A percentile compares a stretch with the other conserved stretches of the same genome.
Evolutionary conservation across 2,888 invertebrate genomes (phyloP).

Genomic region (Sphaerophoria taeniata): DNA sequence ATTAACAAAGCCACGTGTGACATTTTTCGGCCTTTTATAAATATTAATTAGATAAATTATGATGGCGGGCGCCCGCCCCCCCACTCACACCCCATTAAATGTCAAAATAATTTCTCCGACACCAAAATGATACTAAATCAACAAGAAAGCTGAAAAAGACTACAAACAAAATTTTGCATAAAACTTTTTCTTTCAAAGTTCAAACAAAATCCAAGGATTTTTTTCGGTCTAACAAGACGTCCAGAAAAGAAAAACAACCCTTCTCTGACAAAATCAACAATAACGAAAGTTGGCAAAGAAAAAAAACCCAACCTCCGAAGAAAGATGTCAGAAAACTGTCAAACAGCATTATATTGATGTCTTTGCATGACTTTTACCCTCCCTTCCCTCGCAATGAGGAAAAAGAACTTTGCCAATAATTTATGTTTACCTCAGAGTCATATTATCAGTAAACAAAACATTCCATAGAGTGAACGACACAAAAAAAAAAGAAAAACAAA

Average conservation of each 20-base stretch:
- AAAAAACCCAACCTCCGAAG: slow-evolving; percentile 11
- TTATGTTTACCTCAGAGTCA: slow-evolving; percentile 51
- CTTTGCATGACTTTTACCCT: slow-evolving; percentile 62
- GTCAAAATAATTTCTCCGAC: slow-evolving; percentile 18
- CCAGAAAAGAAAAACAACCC: not conserved
- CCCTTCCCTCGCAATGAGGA: not conserved
- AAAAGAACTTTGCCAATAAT: slow-evolving; percentile 60
- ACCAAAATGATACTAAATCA: not conserved
- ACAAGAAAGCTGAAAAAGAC: not conserved
- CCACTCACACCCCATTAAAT: slow-evolving; percentile 3
- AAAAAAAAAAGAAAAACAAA: slow-evolving; percentile 18
- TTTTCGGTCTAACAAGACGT: not conserved
- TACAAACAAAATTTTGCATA: slow-evolving; percentile 4
- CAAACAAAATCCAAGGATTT: slow-evolving; percentile 4
- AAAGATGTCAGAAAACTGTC: slow-evolving; percentile 60
- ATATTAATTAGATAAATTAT: slow-evolving; percentile 26
- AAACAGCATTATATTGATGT: slow-evolving; percentile 68
- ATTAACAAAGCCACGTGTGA: too few relatives aligned
- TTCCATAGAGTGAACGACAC: slow-evolving; percentile 28
- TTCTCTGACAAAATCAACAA: not conserved
- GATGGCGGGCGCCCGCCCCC: not conserved
- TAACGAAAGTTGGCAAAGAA: not conserved
- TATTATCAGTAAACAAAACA: slow-evolving; percentile 59
- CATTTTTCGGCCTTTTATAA: not conserved
- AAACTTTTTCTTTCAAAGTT: slow-evolving; percentile 11